These are phyloP conservation scores for Ginglymostoma cirratum DNA, from an alignment of 2,113 vertebrate genomes.

Conservation along the genomic window DNA sequence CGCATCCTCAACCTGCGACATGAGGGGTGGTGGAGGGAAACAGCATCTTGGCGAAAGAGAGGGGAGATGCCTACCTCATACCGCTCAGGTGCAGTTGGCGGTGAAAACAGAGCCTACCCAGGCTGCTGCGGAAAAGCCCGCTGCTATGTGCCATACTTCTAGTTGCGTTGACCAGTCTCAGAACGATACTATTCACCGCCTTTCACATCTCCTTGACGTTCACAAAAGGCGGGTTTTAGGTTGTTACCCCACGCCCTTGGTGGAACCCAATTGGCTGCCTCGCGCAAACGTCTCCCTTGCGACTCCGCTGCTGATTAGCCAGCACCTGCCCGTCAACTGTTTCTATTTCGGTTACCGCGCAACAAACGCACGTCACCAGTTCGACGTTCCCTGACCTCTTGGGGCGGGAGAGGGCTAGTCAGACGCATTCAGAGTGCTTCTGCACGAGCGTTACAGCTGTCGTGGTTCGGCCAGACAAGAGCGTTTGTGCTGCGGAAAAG, in stretches of 20 bases:
- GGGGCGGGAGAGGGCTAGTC: too few species aligned
- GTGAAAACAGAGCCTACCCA: neutral
- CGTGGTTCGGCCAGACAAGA: too few species aligned
- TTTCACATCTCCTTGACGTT: neutral
- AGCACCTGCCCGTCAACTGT: neutral
- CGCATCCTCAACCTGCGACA: too few species aligned
- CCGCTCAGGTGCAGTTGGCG: conserved; percentile 41
- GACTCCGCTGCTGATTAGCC: neutral
- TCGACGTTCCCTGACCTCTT: neutral
- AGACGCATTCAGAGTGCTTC: too few species aligned
- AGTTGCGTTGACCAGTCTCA: too few species aligned
- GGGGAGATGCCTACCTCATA: conserved; percentile 37
- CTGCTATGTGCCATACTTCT: neutral
- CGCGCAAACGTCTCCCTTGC: neutral
- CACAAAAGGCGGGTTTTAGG: neutral
- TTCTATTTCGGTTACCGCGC: neutral
- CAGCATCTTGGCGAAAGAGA: neutral
- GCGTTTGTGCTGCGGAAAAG: neutral
- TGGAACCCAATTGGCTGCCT: neutral
- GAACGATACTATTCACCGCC: neutral
- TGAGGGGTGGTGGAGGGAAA: too few species aligned
- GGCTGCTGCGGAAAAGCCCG: neutral
- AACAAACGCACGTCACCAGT: neutral
- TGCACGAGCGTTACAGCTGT: too few species aligned
- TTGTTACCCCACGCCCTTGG: too few species aligned